Percentiles rank a stretch among this genome's conserved stretches.
Evolutionary conservation across 2,113 vertebrate genomes (phyloP).

Genomic region (Myxocyprinus asiaticus): DNA sequence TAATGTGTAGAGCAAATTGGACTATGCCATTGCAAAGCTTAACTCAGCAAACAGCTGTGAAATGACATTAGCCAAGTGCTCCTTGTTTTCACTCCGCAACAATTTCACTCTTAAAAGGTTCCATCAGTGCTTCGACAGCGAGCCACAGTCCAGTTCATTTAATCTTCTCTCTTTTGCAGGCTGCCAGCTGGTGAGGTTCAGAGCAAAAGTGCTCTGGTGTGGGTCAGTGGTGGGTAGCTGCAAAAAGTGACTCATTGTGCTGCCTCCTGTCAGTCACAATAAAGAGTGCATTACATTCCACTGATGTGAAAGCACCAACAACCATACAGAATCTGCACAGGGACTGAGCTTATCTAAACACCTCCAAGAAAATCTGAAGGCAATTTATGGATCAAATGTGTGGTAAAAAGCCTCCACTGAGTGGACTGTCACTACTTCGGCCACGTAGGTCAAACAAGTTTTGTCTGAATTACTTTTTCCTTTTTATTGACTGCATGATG

Average conservation of each 20-base stretch:
- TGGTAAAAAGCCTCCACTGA: slow-evolving; percentile 31
- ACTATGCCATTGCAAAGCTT: slow-evolving; percentile 4
- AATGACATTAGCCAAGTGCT: slow-evolving; percentile 66
- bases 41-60: slow-evolving; percentile 67
- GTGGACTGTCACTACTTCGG: neutral
- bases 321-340: neutral
- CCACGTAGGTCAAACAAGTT: slow-evolving; percentile 6
- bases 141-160: slow-evolving; percentile 62
- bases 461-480: slow-evolving; percentile 26
- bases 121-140: slow-evolving; percentile 62
- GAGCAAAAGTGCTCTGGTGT: slow-evolving; percentile 34
- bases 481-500: slow-evolving; percentile 13
- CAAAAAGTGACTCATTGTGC: slow-evolving; percentile 45
- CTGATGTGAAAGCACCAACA: slow-evolving; percentile 35
- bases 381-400: slow-evolving; percentile 40
- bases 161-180: slow-evolving; percentile 51
- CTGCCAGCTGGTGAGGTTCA: slow-evolving; percentile 57
- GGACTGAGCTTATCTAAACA: slow-evolving; percentile 13
- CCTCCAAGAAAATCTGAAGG: slow-evolving; percentile 28
- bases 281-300: slow-evolving; percentile 45
- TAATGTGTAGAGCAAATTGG: slow-evolving; percentile 35
- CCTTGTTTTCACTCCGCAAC: slow-evolving; percentile 62
- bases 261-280: slow-evolving; percentile 46
- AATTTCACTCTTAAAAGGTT: slow-evolving; percentile 68
- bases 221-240: slow-evolving; percentile 41